These are phyloP conservation scores for Caenorhabditis becei DNA, from an alignment of 2,888 invertebrate species.

Conservation along the genomic window DNA sequence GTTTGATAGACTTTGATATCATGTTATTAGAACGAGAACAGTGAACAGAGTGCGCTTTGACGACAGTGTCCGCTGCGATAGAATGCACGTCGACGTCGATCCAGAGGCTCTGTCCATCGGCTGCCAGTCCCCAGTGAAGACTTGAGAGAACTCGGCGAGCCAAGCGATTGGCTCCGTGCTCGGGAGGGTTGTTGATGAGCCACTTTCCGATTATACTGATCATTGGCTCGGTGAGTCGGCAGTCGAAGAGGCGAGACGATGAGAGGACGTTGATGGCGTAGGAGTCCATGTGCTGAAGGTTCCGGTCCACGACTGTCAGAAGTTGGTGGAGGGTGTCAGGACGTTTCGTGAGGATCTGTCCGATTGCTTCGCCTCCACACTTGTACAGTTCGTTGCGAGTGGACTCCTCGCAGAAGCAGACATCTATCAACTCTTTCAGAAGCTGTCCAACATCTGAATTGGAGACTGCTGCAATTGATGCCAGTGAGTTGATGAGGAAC, in stretches of 20 bases:
- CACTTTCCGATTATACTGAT: conserved; percentile 78
- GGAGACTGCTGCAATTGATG: conserved; percentile 65
- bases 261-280: conserved; percentile 79
- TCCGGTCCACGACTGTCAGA: conserved; percentile 76
- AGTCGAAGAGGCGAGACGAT: conserved; percentile 71
- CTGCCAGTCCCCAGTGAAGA: conserved; percentile 74
- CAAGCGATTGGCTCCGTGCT: conserved; percentile 75
- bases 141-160: conserved; percentile 72
- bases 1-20: conserved; percentile 76
- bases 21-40: conserved; percentile 77
- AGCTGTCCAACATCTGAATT: conserved; percentile 62
- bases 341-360: conserved; percentile 69
- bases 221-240: conserved; percentile 69
- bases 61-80: conserved; percentile 75
- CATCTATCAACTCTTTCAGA: conserved; percentile 71
- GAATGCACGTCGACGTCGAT: conserved; percentile 75
- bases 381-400: conserved; percentile 76
- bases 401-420: conserved; percentile 78
- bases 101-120: conserved; percentile 70
- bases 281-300: conserved; percentile 75
- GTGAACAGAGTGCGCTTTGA: conserved; percentile 79
- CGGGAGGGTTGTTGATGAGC: conserved; percentile 76
- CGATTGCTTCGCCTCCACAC: conserved; percentile 79
- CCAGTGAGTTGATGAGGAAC: conserved; percentile 71
- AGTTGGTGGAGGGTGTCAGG: conserved; percentile 71